Evolutionary conservation across 2,888 invertebrate genomes (phyloP).

Genomic region (Aplocera efformata): DNA sequence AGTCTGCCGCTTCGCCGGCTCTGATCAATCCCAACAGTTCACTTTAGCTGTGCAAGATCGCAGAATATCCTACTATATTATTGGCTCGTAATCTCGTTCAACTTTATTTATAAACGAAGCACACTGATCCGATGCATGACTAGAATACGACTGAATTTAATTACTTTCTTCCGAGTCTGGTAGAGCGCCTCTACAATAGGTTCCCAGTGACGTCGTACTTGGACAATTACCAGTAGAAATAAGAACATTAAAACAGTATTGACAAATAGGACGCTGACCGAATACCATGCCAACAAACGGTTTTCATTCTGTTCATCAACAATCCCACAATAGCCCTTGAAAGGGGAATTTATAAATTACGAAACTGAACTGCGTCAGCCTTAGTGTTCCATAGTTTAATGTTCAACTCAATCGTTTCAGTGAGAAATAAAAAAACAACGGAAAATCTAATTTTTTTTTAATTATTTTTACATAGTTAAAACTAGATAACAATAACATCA

Average conservation of each 20-base stretch:
- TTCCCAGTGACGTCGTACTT: slow-evolving; percentile 63
- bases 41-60: slow-evolving; percentile 37
- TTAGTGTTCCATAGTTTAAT: not conserved
- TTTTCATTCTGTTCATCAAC: slow-evolving; percentile 21
- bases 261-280: slow-evolving; percentile 72
- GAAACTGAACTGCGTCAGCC: not conserved
- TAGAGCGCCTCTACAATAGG: slow-evolving; percentile 44
- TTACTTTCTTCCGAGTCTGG: slow-evolving; percentile 61
- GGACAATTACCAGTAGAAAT: slow-evolving; percentile 76
- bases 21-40: slow-evolving; percentile 24
- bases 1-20: slow-evolving; percentile 2
- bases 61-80: slow-evolving; percentile 43
- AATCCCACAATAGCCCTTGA: slow-evolving; percentile 10
- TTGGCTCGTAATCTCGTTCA: slow-evolving; percentile 48
- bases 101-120: slow-evolving; percentile 63
- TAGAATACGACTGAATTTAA: slow-evolving; percentile 66
- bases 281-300: slow-evolving; percentile 64
- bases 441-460: slow-evolving; percentile 36
- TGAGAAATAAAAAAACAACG: slow-evolving; percentile 11
- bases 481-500: slow-evolving; percentile 72
- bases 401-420: not conserved
- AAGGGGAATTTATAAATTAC: not conserved
- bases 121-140: slow-evolving; percentile 56
- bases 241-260: slow-evolving; percentile 63
- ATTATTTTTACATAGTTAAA: slow-evolving; percentile 55